Evolutionary conservation across 2,113 vertebrate genomes (phyloP).

Genomic region (Chlamydotis undulata): DNA sequence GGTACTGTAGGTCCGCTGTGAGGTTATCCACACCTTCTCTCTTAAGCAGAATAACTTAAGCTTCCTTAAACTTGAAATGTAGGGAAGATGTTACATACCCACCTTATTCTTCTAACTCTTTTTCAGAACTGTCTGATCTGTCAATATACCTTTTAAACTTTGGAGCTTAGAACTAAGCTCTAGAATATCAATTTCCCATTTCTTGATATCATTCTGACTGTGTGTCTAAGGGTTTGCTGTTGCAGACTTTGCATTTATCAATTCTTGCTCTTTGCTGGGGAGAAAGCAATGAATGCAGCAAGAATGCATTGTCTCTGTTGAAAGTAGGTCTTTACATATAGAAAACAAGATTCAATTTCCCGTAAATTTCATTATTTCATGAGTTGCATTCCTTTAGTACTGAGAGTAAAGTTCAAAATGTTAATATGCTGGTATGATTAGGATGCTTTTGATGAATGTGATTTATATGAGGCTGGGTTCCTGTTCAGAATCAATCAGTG

Average conservation of each 20-base stretch:
- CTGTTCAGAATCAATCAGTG: neutral
- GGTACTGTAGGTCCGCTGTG: neutral
- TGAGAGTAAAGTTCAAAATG: constrained; percentile 25
- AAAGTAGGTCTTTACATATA: neutral
- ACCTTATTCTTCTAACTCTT: neutral
- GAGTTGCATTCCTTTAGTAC: neutral
- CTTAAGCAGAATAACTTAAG: neutral
- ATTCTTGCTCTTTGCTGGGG: neutral
- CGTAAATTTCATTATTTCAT: neutral
- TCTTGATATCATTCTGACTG: neutral
- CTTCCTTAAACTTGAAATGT: neutral
- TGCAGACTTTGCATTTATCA: neutral
- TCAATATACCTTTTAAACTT: neutral
- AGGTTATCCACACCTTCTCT: neutral
- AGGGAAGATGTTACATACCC: neutral
- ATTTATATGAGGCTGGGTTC: neutral
- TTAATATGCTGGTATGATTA: constrained; percentile 2
- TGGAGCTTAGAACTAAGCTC: neutral
- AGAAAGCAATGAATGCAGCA: neutral
- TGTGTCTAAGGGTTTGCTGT: neutral
- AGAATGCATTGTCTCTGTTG: neutral
- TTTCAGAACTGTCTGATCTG: neutral
- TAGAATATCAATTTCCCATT: neutral
- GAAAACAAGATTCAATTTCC: neutral
- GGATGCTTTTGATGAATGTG: constrained; percentile 11